Evolutionary conservation across 2,113 vertebrate genomes (phyloP).

Genomic region (Bagarius yarrelli): DNA sequence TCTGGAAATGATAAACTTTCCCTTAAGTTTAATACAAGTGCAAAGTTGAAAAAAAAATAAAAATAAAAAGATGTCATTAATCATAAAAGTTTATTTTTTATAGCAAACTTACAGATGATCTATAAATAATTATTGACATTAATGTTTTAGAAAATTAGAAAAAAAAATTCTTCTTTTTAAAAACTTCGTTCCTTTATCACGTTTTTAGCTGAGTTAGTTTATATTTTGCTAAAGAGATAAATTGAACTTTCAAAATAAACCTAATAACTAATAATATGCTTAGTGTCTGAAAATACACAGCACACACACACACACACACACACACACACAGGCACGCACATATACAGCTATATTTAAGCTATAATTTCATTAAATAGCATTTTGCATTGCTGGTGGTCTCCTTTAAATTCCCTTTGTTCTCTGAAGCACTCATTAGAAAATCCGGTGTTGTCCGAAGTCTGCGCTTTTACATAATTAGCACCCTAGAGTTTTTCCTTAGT

Average conservation of each 20-base stretch:
- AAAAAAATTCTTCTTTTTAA: too few species aligned
- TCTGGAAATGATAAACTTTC: too few species aligned
- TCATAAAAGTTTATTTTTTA: too few species aligned
- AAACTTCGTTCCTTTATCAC: too few species aligned
- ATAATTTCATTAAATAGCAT: constrained; percentile 65
- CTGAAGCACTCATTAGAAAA: constrained; percentile 78
- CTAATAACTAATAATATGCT: constrained; percentile 22
- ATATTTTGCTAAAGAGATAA: too few species aligned
- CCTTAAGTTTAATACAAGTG: too few species aligned
- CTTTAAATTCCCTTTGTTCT: constrained; percentile 79
- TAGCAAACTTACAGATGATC: too few species aligned
- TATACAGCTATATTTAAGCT: constrained; percentile 55
- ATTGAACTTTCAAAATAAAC: constrained; percentile 24
- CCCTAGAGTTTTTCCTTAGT: constrained; percentile 73
- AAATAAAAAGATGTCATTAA: too few species aligned
- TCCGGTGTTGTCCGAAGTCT: constrained; percentile 76
- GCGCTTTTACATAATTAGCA: constrained; percentile 81
- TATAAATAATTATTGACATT: too few species aligned
- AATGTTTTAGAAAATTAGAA: too few species aligned
- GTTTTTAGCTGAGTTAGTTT: too few species aligned
- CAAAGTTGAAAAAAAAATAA: too few species aligned
- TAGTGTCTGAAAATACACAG: constrained; percentile 9
- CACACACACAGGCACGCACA: not conserved
- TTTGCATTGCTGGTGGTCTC: constrained; percentile 72
- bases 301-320: not conserved